Base-by-base conservation (phyloP, 2,888 invertebrate genomes). In the Lasioglossum leucozonium region DNA sequence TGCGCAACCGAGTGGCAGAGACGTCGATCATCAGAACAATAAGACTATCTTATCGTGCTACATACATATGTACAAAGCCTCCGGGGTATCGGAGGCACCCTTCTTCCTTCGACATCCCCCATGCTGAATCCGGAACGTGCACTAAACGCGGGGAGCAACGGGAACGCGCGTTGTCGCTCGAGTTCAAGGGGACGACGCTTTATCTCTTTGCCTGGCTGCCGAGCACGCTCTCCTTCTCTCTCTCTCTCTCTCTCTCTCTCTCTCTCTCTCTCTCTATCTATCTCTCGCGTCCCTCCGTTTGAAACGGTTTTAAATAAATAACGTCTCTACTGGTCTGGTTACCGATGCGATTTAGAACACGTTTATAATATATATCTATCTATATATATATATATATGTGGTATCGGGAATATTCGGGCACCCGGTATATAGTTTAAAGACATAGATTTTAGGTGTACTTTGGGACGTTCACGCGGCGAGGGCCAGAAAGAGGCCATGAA, bases 41-140 rank as follows among this genome's bases (percentile, higher is more conserved):
- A 94, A 93, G 91, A 94, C 93, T 94, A 94, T 94, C 92, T 94
- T 94, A 94, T 93, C 91, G 92, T 91, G 91, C 94, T 95, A 95
- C 94, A 94, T 95, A 95, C 95, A 95, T 95, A 95, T 95, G 93
- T 95, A 95, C 95, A 95, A 89, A 88, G 85, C 91, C 92, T 92
- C 93, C 90, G 87, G 86, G 87, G 87, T 30, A 16, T 30, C 69
- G 90, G 89, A 90, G 90, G 75, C 79, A 74, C 81, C 74, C 84
- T 79, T 75, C 84, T 78, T 75, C 81, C 75, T 81, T 91, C 87
- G 87, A 90, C 82, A 86, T 87, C 86, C 86, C 85, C 76, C 88
- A 81, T 80, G 77, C 83, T 80, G 77, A 85, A 91, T 92, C 92
- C 89, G 92, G 88, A 93, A 92, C 85, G 87, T 91, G 92, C 91